phyloP scores from a whole-genome alignment of 1,140 invertebrate species.

The Zaprionus taronus region DNA sequence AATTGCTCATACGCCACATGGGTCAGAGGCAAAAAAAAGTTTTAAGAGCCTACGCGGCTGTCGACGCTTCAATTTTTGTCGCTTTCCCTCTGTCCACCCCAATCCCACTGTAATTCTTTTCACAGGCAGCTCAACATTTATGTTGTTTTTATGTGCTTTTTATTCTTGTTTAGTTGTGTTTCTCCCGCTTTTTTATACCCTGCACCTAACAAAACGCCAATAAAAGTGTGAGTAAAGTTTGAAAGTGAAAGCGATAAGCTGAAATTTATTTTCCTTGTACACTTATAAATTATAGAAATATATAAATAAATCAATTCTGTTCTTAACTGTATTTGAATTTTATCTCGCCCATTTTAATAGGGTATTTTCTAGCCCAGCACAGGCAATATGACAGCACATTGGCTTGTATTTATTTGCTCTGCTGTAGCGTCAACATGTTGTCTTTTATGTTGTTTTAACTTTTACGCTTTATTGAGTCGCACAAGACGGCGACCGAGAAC shows the following conservation, averaged over 20 bases:
- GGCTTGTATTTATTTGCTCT: constrained; percentile 31
- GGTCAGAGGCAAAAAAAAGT: constrained; percentile 24
- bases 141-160: constrained; percentile 49
- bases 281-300: background rate
- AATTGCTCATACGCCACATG: constrained; percentile 33
- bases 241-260: constrained; percentile 8
- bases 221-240: constrained; percentile 12
- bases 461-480: constrained; percentile 57
- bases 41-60: constrained; percentile 44
- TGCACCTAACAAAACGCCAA: constrained; percentile 8
- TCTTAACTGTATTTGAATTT: background rate
- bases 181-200: constrained; percentile 19
- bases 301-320: background rate
- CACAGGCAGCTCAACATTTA: constrained; percentile 44
- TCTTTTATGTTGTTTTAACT: constrained; percentile 55
- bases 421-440: constrained; percentile 42
- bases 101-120: background rate
- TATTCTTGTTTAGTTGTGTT: constrained; percentile 42
- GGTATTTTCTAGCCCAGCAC: constrained; percentile 1
- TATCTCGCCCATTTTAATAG: background rate
- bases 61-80: constrained; percentile 19
- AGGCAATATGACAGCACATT: background rate
- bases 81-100: background rate
- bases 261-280: background rate
- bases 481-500: constrained; percentile 25